Conservation (phyloP, 2,113 vertebrate genomes). For the Cyprinodon brontotheroides region DNA sequence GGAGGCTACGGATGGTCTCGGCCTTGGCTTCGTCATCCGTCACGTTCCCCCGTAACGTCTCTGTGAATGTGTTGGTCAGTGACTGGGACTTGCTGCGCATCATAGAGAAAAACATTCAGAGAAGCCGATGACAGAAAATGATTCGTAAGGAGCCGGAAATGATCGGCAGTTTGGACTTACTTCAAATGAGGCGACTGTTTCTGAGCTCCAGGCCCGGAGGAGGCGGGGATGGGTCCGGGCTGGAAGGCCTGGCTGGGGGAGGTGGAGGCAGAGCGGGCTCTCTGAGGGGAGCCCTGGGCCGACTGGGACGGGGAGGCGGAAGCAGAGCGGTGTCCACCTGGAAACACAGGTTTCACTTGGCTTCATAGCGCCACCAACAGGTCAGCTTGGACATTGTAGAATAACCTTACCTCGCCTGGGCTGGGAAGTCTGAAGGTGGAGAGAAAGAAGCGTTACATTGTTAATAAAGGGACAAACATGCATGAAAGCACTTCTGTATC, state of each 20-base stretch:
- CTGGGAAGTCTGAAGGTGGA: conserved; percentile 77
- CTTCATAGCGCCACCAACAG: neutral
- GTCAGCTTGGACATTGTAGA: neutral
- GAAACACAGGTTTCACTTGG: neutral
- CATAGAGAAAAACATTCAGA: conserved; percentile 13
- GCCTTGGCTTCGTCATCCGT: conserved; percentile 95
- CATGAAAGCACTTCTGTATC: neutral
- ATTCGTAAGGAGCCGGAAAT: no score
- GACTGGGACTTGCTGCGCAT: conserved; percentile 93
- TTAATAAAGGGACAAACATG: neutral
- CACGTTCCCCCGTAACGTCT: conserved; percentile 81
- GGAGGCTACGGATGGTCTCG: conserved; percentile 94
- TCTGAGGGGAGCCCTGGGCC: conserved; percentile 91
- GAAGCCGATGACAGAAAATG: no score
- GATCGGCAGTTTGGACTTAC: conserved; percentile 73
- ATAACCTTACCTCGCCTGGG: conserved; percentile 68
- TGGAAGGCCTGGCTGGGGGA: conserved; percentile 91
- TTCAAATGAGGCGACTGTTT: conserved; percentile 89
- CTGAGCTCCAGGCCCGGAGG: conserved; percentile 79
- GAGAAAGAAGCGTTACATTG: neutral
- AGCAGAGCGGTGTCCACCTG: conserved; percentile 87
- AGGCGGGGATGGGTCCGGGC: conserved; percentile 79
- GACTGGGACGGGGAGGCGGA: conserved; percentile 88
- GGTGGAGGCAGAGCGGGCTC: conserved; percentile 85
- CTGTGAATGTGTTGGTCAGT: conserved; percentile 93